Base-by-base conservation (phyloP, 2,113 vertebrate genomes). In the Alces alces region DNA sequence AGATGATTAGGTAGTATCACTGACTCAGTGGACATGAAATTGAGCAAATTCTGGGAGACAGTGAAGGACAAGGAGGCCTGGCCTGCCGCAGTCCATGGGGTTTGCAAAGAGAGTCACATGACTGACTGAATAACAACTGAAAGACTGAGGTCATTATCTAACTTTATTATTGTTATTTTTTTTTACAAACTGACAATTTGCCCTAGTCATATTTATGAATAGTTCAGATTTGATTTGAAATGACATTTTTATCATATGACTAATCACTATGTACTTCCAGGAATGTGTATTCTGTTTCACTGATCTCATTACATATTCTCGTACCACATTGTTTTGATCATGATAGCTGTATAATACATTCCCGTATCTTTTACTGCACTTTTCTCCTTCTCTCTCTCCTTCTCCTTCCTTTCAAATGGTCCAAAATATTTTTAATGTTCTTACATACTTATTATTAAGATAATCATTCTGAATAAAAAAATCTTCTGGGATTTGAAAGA, bases 221-320 rank as follows among this genome's bases (percentile, higher is more conserved):
- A 80, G 73, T 86, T 95, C 21, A 66, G 6, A 78, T 92, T 70
- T 83, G 47, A 96, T 89, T 93, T 89, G 21, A 97, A 84, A 55
- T 70, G n/a, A 57, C 15, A 33, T 21, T 6, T 50, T 36, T 78
- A 61, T 86, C 84, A 36, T 19, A 14, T n/a, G 39, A 33, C 23
- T 66, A 43, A 28, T 55, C n/a, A 39, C 30, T 43, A 8, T 5
- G 3, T 58, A 80, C 47, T 84, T 94, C 43, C 36, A 45, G 28
- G 43, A 66, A 89, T 70, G 12, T 45, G 3, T n/a, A 45, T 70
- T 93, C 39, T 86, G 36, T 92, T 84, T 47, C 57, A 61, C 2
- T 58, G 87, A 70, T 43, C 21, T 91, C 43, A 43, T 86, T 25
- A 16, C 4, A 11, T 86, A n/a, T 54, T 92, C 17, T 5, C 47